Conservation (phyloP, 2,113 vertebrate species). For the Gadus macrocephalus region DNA sequence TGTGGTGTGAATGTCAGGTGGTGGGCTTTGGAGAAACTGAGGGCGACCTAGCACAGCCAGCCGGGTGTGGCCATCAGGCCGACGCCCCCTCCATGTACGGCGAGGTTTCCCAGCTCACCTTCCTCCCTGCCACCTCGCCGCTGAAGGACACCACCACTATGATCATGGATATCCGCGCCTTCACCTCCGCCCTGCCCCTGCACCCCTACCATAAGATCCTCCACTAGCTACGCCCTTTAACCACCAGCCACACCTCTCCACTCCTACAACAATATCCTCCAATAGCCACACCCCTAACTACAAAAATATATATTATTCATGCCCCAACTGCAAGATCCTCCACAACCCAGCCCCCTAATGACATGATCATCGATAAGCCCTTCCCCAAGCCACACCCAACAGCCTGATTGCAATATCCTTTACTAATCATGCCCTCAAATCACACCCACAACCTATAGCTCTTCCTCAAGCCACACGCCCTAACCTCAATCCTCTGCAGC, state of each 20-base stretch:
- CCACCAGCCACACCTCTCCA: background rate
- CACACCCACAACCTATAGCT: too few species aligned
- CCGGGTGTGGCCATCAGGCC: constrained; percentile 38
- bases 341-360: too few species aligned
- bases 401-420: too few species aligned
- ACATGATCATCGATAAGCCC: too few species aligned
- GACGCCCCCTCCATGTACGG: constrained; percentile 72
- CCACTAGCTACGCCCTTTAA: constrained; percentile 62
- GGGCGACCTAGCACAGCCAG: constrained; percentile 57
- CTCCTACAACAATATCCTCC: too few species aligned
- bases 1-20: constrained; percentile 71
- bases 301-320: too few species aligned
- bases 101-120: constrained; percentile 81
- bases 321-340: too few species aligned
- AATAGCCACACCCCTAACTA: too few species aligned
- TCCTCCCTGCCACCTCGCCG: constrained; percentile 73
- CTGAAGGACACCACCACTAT: constrained; percentile 67
- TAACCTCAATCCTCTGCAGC: too few species aligned
- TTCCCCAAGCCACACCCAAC: too few species aligned
- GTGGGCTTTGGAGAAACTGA: constrained; percentile 88
- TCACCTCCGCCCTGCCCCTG: constrained; percentile 83
- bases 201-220: constrained; percentile 94
- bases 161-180: constrained; percentile 84
- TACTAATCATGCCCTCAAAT: too few species aligned
- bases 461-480: too few species aligned